Conservation (phyloP, 2,888 invertebrate genomes). For the Tridacna gigas region DNA sequence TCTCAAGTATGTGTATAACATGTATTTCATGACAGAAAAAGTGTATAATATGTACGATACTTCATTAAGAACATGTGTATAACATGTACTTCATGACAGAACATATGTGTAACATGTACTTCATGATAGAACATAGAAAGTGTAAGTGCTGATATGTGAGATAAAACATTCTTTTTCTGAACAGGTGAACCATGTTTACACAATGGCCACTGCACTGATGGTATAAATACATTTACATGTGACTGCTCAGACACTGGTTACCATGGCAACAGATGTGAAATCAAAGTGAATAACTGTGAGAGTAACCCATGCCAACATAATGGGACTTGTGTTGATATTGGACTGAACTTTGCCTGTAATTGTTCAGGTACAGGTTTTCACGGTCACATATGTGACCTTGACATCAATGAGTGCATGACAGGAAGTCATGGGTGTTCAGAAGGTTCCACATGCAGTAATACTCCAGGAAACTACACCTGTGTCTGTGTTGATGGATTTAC, state of each 20-base stretch:
- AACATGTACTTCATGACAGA: too few relatives aligned
- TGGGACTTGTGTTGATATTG: constrained; percentile 70
- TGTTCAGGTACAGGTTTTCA: constrained; percentile 67
- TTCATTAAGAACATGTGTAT: too few relatives aligned
- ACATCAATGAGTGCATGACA: constrained; percentile 69
- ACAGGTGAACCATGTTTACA: constrained; percentile 69
- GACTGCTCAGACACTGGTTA: constrained; percentile 76
- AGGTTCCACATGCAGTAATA: constrained; percentile 66
- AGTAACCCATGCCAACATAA: constrained; percentile 70
- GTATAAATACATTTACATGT: constrained; percentile 69
- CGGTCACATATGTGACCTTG: constrained; percentile 66
- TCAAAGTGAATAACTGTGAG: constrained; percentile 59
- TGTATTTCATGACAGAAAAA: too few relatives aligned
- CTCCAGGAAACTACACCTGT: constrained; percentile 68
- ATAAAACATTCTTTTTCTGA: constrained; percentile 3
- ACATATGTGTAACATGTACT: too few relatives aligned
- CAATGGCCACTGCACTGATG: constrained; percentile 73
- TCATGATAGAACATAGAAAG: not conserved
- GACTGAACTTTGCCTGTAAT: constrained; percentile 63
- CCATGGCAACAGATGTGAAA: constrained; percentile 66
- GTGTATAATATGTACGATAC: too few relatives aligned
- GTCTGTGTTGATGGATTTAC: constrained; percentile 53
- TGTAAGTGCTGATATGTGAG: not conserved
- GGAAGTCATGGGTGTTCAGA: constrained; percentile 61
- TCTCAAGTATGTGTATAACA: too few relatives aligned